Conservation (phyloP, 1,140 invertebrate genomes). For the Dendroctonus ponderosae region DNA sequence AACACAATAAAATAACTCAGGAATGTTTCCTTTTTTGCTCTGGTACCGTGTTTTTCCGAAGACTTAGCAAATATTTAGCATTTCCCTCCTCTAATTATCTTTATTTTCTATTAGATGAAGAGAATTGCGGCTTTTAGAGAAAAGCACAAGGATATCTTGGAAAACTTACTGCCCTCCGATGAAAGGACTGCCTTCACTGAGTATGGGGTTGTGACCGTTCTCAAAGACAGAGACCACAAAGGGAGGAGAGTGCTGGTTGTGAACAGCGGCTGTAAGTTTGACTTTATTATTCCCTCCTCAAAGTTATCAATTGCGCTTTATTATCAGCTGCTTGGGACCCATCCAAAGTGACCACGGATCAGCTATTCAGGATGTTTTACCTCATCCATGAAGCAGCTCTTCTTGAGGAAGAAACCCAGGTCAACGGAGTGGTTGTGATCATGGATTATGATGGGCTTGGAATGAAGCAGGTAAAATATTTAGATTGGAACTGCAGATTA, state of each 20-base stretch:
- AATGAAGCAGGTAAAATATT: constrained; percentile 63
- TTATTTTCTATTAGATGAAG: constrained; percentile 61
- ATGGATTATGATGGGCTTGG: constrained; percentile 77
- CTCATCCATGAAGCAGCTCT: constrained; percentile 73
- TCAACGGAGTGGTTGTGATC: constrained; percentile 71
- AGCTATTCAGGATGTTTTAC: constrained; percentile 75
- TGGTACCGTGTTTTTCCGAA: too few species aligned
- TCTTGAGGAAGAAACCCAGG: constrained; percentile 70
- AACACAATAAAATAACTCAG: too few species aligned
- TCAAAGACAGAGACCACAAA: constrained; percentile 45
- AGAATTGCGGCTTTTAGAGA: constrained; percentile 70
- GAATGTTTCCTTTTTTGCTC: too few species aligned
- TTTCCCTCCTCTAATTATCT: too few species aligned
- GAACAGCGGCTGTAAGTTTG: constrained; percentile 40
- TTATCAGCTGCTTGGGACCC: constrained; percentile 68
- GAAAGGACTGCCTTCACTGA: constrained; percentile 65
- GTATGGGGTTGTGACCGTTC: constrained; percentile 68
- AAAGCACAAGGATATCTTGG: constrained; percentile 63
- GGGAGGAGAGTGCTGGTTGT: constrained; percentile 44
- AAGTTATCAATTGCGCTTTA: neutral
- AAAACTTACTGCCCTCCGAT: constrained; percentile 63
- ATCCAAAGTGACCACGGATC: constrained; percentile 66
- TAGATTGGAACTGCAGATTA: neutral
- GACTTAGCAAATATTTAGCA: too few species aligned
- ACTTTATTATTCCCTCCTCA: neutral